Evolutionary conservation across 2,888 invertebrate genomes (phyloP), one percentile per base, ranked within the genome.

Genomic region (Clivina fossor): DNA sequence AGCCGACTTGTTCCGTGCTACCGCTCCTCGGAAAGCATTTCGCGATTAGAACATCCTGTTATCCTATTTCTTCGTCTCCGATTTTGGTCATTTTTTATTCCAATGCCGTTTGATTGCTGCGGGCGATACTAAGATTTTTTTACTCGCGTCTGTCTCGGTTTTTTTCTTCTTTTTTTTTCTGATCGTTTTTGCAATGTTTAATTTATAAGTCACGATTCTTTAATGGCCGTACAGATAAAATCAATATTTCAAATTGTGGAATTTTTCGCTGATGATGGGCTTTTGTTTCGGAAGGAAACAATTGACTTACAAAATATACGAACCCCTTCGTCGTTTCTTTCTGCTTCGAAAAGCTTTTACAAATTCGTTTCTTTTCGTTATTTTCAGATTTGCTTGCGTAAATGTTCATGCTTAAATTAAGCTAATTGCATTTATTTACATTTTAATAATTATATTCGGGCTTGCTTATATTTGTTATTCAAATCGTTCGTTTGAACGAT

Each of bases 31-130:
- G 50, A 50, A 50, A 50, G 28, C 50, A 28, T 8, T 19, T n/a
- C 38, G 24, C 38, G 50, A 50, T 50, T 50, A 50, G 50, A 50
- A 50, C 50, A 37, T 48, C 48, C 48, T 50, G 50, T 13, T 35
- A 16, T 18, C 18, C 37, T 15, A n/a, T n/a, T n/a, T n/a, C 32
- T 32, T 32, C 15, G n/a, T 9, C 33, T 37, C 18, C 18, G 16
- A 37, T 37, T 40, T 15, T 4, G 33, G 18, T 9, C 16, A 9
- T 22, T 49, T 49, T 49, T 49, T 49, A 33, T 46, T 46, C 46
- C 18, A 20, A 5, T 11, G 8, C 9, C 30, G 33, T 32, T 46
- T 46, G 46, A 46, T 46, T 46, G 46, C 46, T 33, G 11, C n/a
- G 18, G 30, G 3, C 16, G 44, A 44, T 3, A 2, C 37, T 8